Percentiles rank a stretch among this genome's conserved stretches.
phyloP scores from a whole-genome alignment of 2,113 vertebrate genomes.

The Tachycineta bicolor region DNA sequence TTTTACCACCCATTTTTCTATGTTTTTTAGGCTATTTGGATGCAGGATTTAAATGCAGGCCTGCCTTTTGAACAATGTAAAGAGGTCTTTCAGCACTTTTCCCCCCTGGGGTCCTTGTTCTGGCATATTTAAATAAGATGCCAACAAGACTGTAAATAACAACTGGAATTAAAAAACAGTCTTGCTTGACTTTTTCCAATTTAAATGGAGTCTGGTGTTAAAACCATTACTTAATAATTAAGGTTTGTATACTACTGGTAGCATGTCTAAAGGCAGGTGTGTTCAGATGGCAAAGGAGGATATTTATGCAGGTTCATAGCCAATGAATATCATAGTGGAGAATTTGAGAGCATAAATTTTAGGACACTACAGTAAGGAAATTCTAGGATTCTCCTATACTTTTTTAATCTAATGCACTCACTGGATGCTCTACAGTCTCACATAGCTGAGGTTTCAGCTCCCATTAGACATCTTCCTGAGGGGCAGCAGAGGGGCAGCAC shows the following conservation, averaged over 20 bases:
- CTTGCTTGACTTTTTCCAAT: background rate
- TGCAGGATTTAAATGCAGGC: background rate
- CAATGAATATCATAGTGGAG: conserved; percentile 16
- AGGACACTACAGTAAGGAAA: conserved; percentile 47
- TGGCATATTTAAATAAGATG: conserved; percentile 55
- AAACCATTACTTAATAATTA: conserved; percentile 46
- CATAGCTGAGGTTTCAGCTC: conserved; percentile 68
- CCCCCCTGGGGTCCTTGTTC: conserved; percentile 40
- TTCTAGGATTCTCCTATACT: conserved; percentile 38
- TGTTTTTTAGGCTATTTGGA: background rate
- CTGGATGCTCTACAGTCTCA: conserved; percentile 72
- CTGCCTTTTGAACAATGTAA: conserved; percentile 16
- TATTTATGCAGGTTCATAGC: conserved; percentile 49
- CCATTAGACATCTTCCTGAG: conserved; percentile 41
- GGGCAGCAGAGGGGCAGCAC: background rate
- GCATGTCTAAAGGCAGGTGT: conserved; percentile 55
- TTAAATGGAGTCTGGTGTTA: conserved; percentile 49
- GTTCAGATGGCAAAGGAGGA: conserved; percentile 57
- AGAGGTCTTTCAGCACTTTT: background rate
- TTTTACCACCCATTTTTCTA: background rate
- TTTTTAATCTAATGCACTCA: conserved; percentile 66
- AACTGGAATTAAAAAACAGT: conserved; percentile 50
- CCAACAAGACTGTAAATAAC: conserved; percentile 49
- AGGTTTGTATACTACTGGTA: conserved; percentile 55
- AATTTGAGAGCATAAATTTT: conserved; percentile 49